Conservation (phyloP, 2,888 invertebrate genomes). For the Miltochrista miniata region DNA sequence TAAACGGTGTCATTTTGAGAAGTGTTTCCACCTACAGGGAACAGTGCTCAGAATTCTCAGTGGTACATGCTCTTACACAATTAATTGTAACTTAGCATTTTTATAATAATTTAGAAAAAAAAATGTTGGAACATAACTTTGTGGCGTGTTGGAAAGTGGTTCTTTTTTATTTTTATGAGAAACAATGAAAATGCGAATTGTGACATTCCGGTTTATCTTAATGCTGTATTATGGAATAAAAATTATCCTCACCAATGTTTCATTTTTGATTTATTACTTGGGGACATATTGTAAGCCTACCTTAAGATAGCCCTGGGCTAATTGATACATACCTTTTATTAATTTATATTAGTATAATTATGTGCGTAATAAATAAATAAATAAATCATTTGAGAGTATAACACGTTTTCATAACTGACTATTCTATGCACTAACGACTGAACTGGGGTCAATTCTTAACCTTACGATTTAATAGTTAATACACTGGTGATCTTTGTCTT, state of each 20-base stretch:
- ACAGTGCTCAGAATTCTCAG: slow-evolving; percentile 72
- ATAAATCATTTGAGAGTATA: slow-evolving; percentile 14
- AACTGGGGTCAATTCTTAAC: neutral
- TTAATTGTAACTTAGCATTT: slow-evolving; percentile 83
- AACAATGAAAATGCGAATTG: slow-evolving; percentile 76
- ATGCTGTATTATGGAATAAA: slow-evolving; percentile 84
- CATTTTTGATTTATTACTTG: slow-evolving; percentile 48
- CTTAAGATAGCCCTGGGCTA: slow-evolving; percentile 7
- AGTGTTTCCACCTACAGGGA: slow-evolving; percentile 64
- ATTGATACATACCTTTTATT: slow-evolving; percentile 13
- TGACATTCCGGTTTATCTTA: slow-evolving; percentile 84
- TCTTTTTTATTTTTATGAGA: slow-evolving; percentile 75
- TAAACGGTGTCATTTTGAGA: slow-evolving; percentile 74
- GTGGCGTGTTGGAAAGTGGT: slow-evolving; percentile 70
- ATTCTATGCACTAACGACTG: neutral
- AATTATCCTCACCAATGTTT: slow-evolving; percentile 79
- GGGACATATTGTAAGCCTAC: slow-evolving; percentile 12
- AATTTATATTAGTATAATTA: slow-evolving; percentile 17
- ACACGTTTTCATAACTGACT: slow-evolving; percentile 4
- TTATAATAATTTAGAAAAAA: slow-evolving; percentile 82
- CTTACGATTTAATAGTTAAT: too few relatives aligned
- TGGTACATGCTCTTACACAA: slow-evolving; percentile 79
- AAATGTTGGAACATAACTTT: slow-evolving; percentile 76
- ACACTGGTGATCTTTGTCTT: too few relatives aligned
- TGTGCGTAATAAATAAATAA: slow-evolving; percentile 14